Conservation (phyloP, 1,140 invertebrate species). For the Telenomus remus region DNA sequence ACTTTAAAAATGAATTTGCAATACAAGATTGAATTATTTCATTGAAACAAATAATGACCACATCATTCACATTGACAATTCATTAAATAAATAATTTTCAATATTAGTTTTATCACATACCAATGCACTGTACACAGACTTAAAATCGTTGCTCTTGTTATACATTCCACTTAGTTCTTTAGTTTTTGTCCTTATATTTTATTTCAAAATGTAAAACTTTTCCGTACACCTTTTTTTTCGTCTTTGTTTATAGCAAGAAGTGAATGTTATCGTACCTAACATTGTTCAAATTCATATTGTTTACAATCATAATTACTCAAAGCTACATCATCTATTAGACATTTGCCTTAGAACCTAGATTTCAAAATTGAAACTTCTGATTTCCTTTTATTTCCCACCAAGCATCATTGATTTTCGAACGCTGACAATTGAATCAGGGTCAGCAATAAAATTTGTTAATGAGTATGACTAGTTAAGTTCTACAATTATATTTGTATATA, state of each 20-base stretch:
- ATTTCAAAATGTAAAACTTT: conserved; percentile 43
- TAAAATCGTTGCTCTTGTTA: conserved; percentile 44
- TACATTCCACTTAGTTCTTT: neutral
- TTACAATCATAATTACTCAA: conserved; percentile 34
- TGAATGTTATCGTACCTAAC: conserved; percentile 30
- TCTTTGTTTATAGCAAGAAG: conserved; percentile 22
- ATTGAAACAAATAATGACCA: no score
- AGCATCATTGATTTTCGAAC: conserved; percentile 19
- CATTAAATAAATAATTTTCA: conserved; percentile 17
- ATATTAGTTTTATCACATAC: conserved; percentile 13
- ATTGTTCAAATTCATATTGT: conserved; percentile 19
- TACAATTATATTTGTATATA: no score
- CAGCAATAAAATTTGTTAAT: conserved; percentile 35
- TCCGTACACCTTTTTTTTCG: conserved; percentile 18
- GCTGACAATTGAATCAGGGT: conserved; percentile 9
- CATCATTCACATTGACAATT: neutral
- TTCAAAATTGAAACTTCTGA: conserved; percentile 18
- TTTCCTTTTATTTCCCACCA: conserved; percentile 21
- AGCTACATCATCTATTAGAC: conserved; percentile 29
- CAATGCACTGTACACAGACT: conserved; percentile 14
- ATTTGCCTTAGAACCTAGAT: conserved; percentile 41
- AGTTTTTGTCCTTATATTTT: conserved; percentile 17
- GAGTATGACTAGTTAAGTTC: conserved; percentile 60
- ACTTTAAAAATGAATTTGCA: no score
- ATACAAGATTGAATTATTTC: no score